Conservation (phyloP, 37 sponge, comb jelly and placozoan species). For the Geodia barretti region DNA sequence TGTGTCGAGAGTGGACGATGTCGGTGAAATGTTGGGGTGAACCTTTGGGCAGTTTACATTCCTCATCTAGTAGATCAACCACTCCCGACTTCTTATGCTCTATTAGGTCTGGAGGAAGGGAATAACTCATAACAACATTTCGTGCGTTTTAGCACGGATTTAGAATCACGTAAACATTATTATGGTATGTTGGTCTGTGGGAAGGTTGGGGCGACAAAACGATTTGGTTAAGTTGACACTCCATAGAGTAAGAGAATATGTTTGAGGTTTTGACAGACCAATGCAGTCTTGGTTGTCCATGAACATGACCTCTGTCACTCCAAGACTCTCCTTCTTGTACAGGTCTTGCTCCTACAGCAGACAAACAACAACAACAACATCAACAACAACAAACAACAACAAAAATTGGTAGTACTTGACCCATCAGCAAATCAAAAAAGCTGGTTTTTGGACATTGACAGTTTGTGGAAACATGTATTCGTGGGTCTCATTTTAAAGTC, state of each 20-base stretch:
- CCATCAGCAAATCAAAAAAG: too few relatives aligned
- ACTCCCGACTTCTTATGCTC: conserved; percentile 69
- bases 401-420: too few relatives aligned
- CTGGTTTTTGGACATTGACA: too few relatives aligned
- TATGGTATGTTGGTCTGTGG: too few relatives aligned
- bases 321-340: conserved; percentile 83
- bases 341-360: conserved; percentile 84
- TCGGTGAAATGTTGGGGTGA: conserved; percentile 80
- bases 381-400: background rate
- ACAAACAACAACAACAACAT: background rate
- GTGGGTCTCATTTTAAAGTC: too few relatives aligned
- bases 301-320: conserved; percentile 70
- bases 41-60: conserved; percentile 85
- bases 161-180: too few relatives aligned
- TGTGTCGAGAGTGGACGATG: conserved; percentile 70
- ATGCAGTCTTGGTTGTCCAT: conserved; percentile 98
- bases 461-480: too few relatives aligned
- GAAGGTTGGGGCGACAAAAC: too few relatives aligned
- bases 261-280: conserved; percentile 40
- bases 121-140: background rate
- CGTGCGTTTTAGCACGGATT: too few relatives aligned
- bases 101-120: conserved; percentile 60
- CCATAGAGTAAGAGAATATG: too few relatives aligned
- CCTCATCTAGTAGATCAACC: conserved; percentile 93
- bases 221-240: too few relatives aligned